These are phyloP conservation scores for Armadillidium nasatum DNA, from an alignment of 1,140 invertebrate genomes.

Conservation along the genomic window DNA sequence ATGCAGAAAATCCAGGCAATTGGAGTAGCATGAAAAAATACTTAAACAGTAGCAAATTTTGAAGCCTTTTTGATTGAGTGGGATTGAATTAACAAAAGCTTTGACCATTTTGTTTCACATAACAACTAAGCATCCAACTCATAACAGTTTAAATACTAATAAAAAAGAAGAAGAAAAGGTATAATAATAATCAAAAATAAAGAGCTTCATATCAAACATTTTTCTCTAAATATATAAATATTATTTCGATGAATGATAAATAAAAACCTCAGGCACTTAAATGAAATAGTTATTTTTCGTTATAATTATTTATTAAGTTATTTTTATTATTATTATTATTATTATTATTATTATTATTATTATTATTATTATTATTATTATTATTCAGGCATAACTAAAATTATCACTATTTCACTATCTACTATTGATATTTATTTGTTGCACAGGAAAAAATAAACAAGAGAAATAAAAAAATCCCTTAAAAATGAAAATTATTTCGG, in stretches of 20 bases:
- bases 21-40: not conserved
- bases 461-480: not conserved
- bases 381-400: not conserved
- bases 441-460: not conserved
- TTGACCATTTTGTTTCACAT: no score
- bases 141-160: not conserved
- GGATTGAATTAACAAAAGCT: no score
- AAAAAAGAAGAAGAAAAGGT: not conserved
- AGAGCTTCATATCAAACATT: not conserved
- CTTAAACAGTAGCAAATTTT: no score
- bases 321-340: no score
- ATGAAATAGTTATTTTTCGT: not conserved
- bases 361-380: no score
- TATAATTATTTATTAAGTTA: no score
- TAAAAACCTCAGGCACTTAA: not conserved
- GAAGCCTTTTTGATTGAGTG: no score
- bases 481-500: not conserved
- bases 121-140: not conserved
- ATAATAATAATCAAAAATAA: not conserved
- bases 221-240: not conserved
- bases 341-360: no score
- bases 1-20: not conserved
- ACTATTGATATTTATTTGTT: not conserved
- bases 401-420: conserved; percentile 5
- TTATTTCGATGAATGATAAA: not conserved